These are phyloP conservation scores for Chaenodraco wilsoni DNA, from an alignment of 2,797 vertebrate genomes.

Conservation along the genomic window DNA sequence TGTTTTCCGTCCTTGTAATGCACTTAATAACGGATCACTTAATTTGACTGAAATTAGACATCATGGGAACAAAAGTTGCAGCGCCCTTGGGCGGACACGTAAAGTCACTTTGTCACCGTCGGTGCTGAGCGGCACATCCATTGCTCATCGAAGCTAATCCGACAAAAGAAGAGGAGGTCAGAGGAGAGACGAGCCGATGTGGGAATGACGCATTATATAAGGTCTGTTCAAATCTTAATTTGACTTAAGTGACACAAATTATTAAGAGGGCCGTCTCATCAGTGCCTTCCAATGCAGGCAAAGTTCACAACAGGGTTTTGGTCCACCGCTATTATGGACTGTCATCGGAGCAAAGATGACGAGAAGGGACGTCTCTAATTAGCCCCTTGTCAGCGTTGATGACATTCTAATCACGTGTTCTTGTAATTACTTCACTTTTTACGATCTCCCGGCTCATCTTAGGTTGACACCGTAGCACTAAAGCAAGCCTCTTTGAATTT, in stretches of 20 bases:
- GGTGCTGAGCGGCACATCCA: constrained; percentile 41
- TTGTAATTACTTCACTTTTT: constrained; percentile 83
- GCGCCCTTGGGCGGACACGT: constrained; percentile 51
- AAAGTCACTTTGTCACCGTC: constrained; percentile 64
- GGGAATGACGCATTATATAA: constrained; percentile 59
- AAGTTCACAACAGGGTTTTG: constrained; percentile 77
- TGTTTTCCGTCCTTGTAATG: constrained; percentile 1
- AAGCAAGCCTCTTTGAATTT: constrained; percentile 73
- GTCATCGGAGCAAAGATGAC: constrained; percentile 69
- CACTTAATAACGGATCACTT: constrained; percentile 13
- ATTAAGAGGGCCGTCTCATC: constrained; percentile 66
- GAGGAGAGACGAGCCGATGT: constrained; percentile 52
- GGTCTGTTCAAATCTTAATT: constrained; percentile 64
- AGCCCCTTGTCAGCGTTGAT: constrained; percentile 78
- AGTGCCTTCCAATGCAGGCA: constrained; percentile 49
- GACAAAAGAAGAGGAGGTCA: constrained; percentile 67
- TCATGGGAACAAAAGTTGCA: constrained; percentile 56
- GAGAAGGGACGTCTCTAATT: constrained; percentile 83
- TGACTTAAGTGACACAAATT: constrained; percentile 78
- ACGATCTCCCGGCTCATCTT: constrained; percentile 66
- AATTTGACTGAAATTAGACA: constrained; percentile 44
- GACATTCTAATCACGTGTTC: constrained; percentile 85
- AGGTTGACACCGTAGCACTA: constrained; percentile 65
- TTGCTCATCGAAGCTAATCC: constrained; percentile 62
- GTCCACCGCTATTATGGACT: constrained; percentile 71